phyloP scores from a whole-genome alignment of 2,888 invertebrate species.

The Callyntrura sp. region DNA sequence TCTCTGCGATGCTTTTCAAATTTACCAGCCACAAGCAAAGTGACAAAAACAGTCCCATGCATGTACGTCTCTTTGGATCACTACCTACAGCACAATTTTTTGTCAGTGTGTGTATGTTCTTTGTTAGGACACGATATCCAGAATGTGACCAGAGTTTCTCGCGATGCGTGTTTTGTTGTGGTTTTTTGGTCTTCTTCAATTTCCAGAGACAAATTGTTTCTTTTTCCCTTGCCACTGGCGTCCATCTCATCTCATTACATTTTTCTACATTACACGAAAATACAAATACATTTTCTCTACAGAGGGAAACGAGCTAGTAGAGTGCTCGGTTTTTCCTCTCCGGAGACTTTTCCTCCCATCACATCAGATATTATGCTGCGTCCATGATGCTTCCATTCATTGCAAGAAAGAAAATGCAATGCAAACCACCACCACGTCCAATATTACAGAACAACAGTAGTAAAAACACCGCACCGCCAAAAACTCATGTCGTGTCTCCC shows the following conservation, averaged over 20 bases:
- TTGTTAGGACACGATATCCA: not conserved
- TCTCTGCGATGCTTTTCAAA: not conserved
- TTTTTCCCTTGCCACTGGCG: slow-evolving; percentile 7
- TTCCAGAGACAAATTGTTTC: slow-evolving; percentile 41
- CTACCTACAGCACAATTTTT: not conserved
- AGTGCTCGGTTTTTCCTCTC: not conserved
- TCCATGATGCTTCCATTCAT: slow-evolving; percentile 27
- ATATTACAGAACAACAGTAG: not conserved
- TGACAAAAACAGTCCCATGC: not conserved
- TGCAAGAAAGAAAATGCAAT: slow-evolving; percentile 1
- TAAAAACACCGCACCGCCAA: too few relatives aligned
- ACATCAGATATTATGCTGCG: slow-evolving; percentile 26
- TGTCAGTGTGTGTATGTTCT: not conserved
- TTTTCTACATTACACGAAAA: slow-evolving; percentile 14
- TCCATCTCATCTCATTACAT: slow-evolving; percentile 43
- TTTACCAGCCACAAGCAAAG: slow-evolving; percentile 3
- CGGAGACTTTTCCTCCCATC: slow-evolving; percentile 28
- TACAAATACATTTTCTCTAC: not conserved
- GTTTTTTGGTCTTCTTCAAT: slow-evolving; percentile 13
- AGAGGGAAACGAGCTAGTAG: not conserved
- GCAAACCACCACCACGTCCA: not conserved
- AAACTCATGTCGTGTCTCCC: not conserved
- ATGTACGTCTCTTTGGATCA: not conserved
- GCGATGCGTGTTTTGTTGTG: not conserved
- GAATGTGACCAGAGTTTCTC: too few relatives aligned